A percentile compares a stretch with the other conserved stretches of the same genome.
phyloP scores from a whole-genome alignment of 2,888 invertebrate genomes.

The Phrixothrix hirtus region DNA sequence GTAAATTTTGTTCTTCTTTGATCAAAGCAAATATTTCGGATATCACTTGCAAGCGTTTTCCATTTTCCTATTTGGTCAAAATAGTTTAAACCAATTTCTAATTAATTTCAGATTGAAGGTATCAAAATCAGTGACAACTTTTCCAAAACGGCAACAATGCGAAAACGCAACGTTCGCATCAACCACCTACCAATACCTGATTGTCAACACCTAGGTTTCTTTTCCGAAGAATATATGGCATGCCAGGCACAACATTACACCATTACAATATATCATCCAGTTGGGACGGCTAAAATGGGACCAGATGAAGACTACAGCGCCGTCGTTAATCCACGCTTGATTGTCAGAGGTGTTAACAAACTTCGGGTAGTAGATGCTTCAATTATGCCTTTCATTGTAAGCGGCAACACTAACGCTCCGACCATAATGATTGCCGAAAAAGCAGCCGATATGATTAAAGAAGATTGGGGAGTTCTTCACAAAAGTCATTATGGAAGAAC shows the following conservation, averaged over 20 bases:
- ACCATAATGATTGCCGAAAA: constrained; percentile 85
- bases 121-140: constrained; percentile 69
- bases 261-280: constrained; percentile 80
- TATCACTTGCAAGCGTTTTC: too few species aligned
- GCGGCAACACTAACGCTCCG: constrained; percentile 82
- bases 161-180: constrained; percentile 63
- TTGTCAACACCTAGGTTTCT: constrained; percentile 64
- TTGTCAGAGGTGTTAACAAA: constrained; percentile 55
- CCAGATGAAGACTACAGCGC: constrained; percentile 62
- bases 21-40: too few species aligned
- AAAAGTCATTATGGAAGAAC: neutral
- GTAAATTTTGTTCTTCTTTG: too few species aligned
- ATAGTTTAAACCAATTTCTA: too few species aligned
- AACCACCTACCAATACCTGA: constrained; percentile 70
- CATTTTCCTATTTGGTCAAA: too few species aligned
- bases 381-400: constrained; percentile 78
- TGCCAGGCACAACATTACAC: constrained; percentile 77
- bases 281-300: constrained; percentile 83
- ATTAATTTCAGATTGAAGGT: constrained; percentile 74
- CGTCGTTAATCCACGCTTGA: constrained; percentile 72
- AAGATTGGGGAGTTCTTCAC: constrained; percentile 61
- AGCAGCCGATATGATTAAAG: constrained; percentile 79
- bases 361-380: constrained; percentile 81
- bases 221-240: constrained; percentile 76
- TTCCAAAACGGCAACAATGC: constrained; percentile 63